These are phyloP conservation scores for Cyprinus carpio DNA, from an alignment of 2,113 vertebrate genomes.

Conservation along the genomic window DNA sequence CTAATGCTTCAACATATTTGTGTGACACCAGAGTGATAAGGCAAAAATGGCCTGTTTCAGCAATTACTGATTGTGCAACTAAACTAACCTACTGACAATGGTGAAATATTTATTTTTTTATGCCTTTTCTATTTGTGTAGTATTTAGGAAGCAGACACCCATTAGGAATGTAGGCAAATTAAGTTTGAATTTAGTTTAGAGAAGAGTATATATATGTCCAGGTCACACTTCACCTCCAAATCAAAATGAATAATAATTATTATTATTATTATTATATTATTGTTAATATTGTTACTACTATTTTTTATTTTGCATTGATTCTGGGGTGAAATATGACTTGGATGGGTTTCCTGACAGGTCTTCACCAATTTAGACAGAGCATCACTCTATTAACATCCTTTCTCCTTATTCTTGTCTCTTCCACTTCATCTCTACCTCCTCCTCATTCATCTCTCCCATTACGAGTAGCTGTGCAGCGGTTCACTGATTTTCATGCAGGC, in stretches of 20 bases:
- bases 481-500: constrained; percentile 72
- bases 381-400: background rate
- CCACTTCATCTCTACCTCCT: background rate
- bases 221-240: background rate
- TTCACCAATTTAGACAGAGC: too few species aligned
- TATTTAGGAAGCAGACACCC: background rate
- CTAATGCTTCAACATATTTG: background rate
- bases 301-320: background rate
- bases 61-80: background rate
- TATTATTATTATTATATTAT: background rate
- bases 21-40: background rate
- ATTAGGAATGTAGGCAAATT: background rate
- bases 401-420: background rate
- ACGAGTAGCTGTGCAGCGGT: constrained; percentile 54
- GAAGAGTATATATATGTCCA: too few species aligned
- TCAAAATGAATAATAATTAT: background rate
- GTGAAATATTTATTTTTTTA: background rate
- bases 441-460: background rate
- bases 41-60: background rate
- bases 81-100: background rate
- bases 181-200: background rate
- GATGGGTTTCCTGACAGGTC: background rate
- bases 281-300: background rate
- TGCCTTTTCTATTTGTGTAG: background rate
- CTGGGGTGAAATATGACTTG: background rate